Base-by-base conservation (phyloP, 2,888 invertebrate genomes). In the Strigamia crassipes region DNA sequence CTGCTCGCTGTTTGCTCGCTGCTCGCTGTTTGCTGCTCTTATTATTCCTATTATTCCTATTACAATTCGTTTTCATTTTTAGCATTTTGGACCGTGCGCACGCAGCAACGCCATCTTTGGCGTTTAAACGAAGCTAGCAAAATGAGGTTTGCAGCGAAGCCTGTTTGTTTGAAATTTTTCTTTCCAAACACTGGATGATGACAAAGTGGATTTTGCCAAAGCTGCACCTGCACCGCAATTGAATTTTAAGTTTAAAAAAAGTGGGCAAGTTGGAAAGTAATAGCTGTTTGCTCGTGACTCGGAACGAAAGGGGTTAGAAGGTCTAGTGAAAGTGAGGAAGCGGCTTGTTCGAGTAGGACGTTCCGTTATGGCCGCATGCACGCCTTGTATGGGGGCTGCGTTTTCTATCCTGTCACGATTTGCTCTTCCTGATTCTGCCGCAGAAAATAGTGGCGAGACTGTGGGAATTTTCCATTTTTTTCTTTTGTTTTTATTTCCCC, bases 281-380 rank as follows among this genome's bases (percentile, higher is more conserved):
- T 51, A 51, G 51, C 8, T 51, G 51, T 18, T 15, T 1, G 51
- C 51, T 51, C n/a, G 51, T 51, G 51, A 51, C 51, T 51, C n/a
- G 51, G n/a, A 51, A 51, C 66, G 66, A 66, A 66, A 5, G 10
- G 66, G 66, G 31, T 66, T 66, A 66, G 27, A 31, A 66, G 66
- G 66, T 66, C 66, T 66, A 12, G 66, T n/a, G 51, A 51, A 51
- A 66, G 66, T 66, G 66, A 66, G 66, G 66, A 66, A 66, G 66
- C 66, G 31, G 51, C n/a, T 51, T 18, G 12, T 51, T 13, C 23
- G 61, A 66, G 12, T 12, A 31, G 66, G 66, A 66, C 66, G 27
- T 13, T 66, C 31, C 66, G 23, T 27, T 66, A 27, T 66, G 66
- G 12, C 13, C 66, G 23, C n/a, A 2, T 66, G 66, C 31, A 66